Base-by-base conservation (phyloP, 2,888 invertebrate genomes). In the Drosophila koepferae region DNA sequence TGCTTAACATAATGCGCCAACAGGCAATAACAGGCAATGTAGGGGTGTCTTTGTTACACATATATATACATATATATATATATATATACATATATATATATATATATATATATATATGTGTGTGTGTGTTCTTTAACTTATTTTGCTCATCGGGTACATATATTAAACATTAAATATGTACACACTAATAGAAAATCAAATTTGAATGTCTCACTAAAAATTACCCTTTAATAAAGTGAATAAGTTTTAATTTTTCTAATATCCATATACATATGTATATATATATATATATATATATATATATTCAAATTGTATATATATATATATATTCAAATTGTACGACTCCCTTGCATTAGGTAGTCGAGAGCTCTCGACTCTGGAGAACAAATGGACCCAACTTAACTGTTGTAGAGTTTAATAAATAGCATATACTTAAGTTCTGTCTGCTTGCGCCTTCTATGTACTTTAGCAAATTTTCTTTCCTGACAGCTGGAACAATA, bases 1-100 rank as follows among this genome's bases (percentile, higher is more conserved):
- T 81, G 83, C 75, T 86, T 86, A 88, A 64, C 85, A 86, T 86
- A 86, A 86, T 86, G 89, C 86, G 53, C 66, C 64, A 59, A 41
- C 64, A 55, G 34, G 8, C 20, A 20, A 20, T 20, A 20, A 20
- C 20, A 20, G 20, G 20, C 40, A 23, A 18, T 43, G 43, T 59
- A 34, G 53, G 85, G 83, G 85, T 79, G 83, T 64, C 71, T 72
- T 18, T 46, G 41, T 16, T 4, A 28, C 28, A 28, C 1, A 41
- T 9, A n/a, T 3, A 41, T n/a, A 9, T 9, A 10, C 12, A 20
- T 20, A 12, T 12, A 58, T 9, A 36, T 2, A 36, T 10, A 28
- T 18, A 51, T 28, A 28, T 23, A 23, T 20, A 41, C 3, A 9
- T n/a, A 1, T n/a, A n/a, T 3, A 41, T 9, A n/a, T 3, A 41